These are phyloP conservation scores for Pristis pectinata DNA, from an alignment of 2,797 vertebrate genomes.

Conservation along the genomic window DNA sequence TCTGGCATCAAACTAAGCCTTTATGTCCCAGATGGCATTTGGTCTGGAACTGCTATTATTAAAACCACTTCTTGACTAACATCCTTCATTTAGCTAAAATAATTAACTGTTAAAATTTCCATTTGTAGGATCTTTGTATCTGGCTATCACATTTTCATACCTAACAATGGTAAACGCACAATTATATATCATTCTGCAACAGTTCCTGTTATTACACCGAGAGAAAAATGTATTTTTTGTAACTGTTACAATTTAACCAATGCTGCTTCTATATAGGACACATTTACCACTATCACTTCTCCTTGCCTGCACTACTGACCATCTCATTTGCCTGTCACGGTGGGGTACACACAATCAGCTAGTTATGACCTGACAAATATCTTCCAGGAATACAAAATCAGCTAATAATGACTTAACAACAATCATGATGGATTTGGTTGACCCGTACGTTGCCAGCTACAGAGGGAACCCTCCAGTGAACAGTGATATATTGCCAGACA, in stretches of 20 bases:
- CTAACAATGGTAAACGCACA: background rate
- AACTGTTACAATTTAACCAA: background rate
- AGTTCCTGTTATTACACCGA: background rate
- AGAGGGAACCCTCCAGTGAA: constrained; percentile 36
- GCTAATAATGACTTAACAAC: constrained; percentile 39
- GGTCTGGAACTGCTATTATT: no score
- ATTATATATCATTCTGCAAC: background rate
- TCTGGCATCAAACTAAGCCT: background rate
- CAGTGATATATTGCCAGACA: constrained; percentile 21
- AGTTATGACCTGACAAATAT: constrained; percentile 36
- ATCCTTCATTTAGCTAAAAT: background rate
- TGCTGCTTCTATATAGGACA: background rate
- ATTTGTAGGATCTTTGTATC: background rate
- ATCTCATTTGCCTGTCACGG: constrained; percentile 22
- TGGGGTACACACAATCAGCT: constrained; percentile 35
- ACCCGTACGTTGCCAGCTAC: background rate
- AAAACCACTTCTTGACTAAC: background rate
- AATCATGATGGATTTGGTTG: constrained; percentile 37
- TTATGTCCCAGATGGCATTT: background rate
- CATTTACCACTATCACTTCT: background rate
- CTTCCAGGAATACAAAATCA: constrained; percentile 36
- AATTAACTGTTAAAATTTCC: background rate
- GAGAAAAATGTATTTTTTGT: background rate
- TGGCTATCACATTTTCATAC: background rate
- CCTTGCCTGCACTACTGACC: background rate